phyloP scores from a whole-genome alignment of 2,888 invertebrate genomes.

The Bedellia somnulentella region DNA sequence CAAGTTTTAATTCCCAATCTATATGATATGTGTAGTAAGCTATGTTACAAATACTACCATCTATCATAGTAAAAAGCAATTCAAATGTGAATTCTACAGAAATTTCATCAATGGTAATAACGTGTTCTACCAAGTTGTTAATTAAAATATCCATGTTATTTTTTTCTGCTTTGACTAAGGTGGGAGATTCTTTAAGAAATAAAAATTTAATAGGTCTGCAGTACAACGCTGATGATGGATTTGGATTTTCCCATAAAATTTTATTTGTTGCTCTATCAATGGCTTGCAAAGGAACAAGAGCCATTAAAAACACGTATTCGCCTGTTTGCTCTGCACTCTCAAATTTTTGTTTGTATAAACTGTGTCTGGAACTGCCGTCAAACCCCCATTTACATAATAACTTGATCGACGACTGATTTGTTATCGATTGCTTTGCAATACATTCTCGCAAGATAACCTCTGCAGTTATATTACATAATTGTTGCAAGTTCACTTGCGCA shows the following conservation, averaged over 20 bases:
- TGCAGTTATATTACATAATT: too few species aligned
- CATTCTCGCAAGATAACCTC: too few species aligned
- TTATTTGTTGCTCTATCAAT: background rate
- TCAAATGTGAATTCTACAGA: background rate
- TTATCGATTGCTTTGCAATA: too few species aligned
- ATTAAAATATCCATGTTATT: background rate
- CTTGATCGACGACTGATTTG: too few species aligned
- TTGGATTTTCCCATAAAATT: background rate
- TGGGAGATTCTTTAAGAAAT: background rate
- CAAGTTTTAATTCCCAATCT: background rate
- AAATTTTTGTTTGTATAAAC: background rate
- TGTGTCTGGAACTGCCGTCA: background rate
- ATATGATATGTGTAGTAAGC: too few species aligned
- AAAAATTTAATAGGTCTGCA: background rate
- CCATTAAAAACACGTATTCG: background rate
- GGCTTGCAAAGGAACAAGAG: background rate
- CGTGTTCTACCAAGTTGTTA: too few species aligned
- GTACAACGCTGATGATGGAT: background rate
- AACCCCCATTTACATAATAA: constrained; percentile 1
- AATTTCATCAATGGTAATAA: background rate
- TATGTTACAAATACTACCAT: background rate
- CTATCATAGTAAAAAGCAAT: background rate
- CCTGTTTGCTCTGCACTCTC: background rate
- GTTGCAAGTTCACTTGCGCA: too few species aligned
- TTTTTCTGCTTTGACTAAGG: background rate